Evolutionary conservation across 2,888 invertebrate genomes (phyloP).

Genomic region (Leptopterna dolabrata): DNA sequence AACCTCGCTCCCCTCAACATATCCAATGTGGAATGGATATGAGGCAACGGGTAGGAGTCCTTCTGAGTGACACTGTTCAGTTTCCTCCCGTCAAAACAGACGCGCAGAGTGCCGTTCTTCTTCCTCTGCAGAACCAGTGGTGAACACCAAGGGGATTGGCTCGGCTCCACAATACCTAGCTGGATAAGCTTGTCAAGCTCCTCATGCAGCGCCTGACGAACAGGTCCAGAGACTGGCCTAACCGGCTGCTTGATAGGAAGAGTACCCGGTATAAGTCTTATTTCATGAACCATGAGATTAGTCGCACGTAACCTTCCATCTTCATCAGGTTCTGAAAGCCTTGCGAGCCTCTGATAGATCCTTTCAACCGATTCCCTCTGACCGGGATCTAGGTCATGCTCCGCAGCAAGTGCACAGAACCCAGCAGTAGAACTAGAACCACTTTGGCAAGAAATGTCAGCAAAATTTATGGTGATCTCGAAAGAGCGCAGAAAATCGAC

Average conservation of each 20-base stretch:
- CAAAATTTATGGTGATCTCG: background rate
- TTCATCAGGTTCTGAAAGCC: too few relatives aligned
- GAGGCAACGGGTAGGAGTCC: constrained; percentile 65
- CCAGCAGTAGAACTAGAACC: background rate
- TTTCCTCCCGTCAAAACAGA: constrained; percentile 61
- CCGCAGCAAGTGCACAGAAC: background rate
- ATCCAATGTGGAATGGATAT: constrained; percentile 61
- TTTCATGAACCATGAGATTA: background rate
- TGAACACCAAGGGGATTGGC: constrained; percentile 52
- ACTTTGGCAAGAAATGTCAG: background rate
- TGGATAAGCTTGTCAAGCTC: constrained; percentile 64
- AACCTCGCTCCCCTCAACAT: background rate
- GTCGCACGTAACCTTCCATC: background rate
- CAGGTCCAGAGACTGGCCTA: constrained; percentile 52
- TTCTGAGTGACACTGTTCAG: constrained; percentile 65
- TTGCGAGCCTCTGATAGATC: background rate
- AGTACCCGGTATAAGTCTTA: background rate
- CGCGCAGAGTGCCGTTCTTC: constrained; percentile 62
- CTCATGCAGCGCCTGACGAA: constrained; percentile 61
- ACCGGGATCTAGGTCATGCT: background rate
- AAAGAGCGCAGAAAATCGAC: background rate
- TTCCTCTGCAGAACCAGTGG: constrained; percentile 63
- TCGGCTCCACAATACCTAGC: constrained; percentile 64
- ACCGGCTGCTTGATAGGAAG: background rate
- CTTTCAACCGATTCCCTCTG: too few relatives aligned